Evolutionary conservation across 2,888 invertebrate genomes (phyloP).

Genomic region (Drosophila acutilabella): DNA sequence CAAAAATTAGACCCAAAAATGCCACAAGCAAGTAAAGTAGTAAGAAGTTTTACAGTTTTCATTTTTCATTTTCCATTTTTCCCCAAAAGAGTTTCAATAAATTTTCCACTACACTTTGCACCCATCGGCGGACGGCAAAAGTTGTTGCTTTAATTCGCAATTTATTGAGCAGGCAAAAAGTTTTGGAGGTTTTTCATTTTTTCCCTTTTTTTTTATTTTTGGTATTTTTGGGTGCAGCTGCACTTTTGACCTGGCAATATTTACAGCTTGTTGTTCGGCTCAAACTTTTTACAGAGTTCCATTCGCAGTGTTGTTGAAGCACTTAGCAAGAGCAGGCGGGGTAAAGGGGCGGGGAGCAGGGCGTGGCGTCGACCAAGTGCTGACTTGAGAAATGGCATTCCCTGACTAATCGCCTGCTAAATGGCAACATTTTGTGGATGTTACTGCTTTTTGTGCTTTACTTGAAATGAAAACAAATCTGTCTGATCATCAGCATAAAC

Average conservation of each 20-base stretch:
- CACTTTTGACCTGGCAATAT: constrained; percentile 72
- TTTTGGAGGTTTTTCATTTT: constrained; percentile 18
- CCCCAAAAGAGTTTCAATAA: constrained; percentile 39
- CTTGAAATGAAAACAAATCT: constrained; percentile 1
- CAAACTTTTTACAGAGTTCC: constrained; percentile 39
- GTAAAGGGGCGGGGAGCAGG: not conserved
- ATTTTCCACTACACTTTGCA: constrained; percentile 22
- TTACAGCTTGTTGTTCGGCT: constrained; percentile 73
- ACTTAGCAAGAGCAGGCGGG: constrained; percentile 25
- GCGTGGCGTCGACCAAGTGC: constrained; percentile 11
- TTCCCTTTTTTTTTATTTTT: constrained; percentile 1
- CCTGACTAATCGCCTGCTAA: constrained; percentile 67
- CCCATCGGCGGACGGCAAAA: constrained; percentile 23
- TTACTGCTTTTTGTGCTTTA: not conserved
- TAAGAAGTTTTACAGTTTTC: constrained; percentile 2
- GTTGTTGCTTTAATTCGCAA: constrained; percentile 67
- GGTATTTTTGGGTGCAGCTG: constrained; percentile 45
- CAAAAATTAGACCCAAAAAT: constrained; percentile 46
- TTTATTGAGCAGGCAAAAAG: constrained; percentile 68
- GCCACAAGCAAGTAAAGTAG: constrained; percentile 16
- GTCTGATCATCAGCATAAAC: not conserved
- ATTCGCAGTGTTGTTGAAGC: constrained; percentile 41
- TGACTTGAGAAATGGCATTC: constrained; percentile 55
- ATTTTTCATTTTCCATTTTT: constrained; percentile 1
- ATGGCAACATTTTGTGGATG: constrained; percentile 43